Conservation (phyloP, 2,797 vertebrate genomes). For the Liasis olivaceus region DNA sequence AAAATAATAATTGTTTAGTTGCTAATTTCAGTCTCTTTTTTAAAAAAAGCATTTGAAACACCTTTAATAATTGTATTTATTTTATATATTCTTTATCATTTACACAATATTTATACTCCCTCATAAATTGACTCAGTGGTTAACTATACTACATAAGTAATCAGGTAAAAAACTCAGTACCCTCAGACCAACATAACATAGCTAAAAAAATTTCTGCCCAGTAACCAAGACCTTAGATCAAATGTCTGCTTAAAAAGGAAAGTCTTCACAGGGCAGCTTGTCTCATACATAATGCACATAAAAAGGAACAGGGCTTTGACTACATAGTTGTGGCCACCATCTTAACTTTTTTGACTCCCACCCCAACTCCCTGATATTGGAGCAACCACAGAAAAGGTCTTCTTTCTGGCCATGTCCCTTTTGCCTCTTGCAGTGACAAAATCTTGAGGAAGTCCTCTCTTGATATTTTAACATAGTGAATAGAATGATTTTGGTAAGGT, state of each 20-base stretch:
- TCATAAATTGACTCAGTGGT: background rate
- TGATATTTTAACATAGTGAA: background rate
- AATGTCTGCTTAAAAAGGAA: background rate
- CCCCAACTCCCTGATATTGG: background rate
- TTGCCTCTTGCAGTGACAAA: background rate
- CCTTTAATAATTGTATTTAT: background rate
- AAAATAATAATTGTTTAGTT: constrained; percentile 26
- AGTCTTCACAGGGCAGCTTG: background rate
- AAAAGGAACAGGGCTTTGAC: background rate
- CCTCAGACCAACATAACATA: background rate
- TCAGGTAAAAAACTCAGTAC: background rate
- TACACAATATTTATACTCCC: background rate
- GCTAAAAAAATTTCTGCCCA: background rate
- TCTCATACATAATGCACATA: background rate
- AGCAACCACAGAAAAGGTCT: background rate
- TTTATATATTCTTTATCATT: background rate
- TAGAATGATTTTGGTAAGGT: background rate
- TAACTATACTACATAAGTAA: background rate
- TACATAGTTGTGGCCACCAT: background rate
- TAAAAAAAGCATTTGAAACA: background rate
- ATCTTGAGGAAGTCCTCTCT: background rate
- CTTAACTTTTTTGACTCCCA: background rate
- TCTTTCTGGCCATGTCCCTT: background rate
- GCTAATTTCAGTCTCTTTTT: background rate
- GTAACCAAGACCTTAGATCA: background rate